Conservation (phyloP, 1,140 invertebrate species). For the Dendroctonus valens region DNA sequence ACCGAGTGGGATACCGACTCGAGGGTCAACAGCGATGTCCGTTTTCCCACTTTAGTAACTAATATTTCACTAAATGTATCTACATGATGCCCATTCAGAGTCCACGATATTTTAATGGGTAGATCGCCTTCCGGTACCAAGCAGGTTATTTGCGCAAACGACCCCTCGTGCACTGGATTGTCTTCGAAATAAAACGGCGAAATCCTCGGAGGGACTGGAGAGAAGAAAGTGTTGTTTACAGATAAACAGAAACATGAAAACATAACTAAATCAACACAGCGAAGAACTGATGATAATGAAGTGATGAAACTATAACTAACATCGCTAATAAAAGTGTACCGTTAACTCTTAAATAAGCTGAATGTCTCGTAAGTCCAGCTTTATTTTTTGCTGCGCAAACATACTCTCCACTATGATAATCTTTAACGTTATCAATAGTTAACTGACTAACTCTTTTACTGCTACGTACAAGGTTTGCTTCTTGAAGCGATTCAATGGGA, state of each 20-base stretch:
- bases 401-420: conserved; percentile 62
- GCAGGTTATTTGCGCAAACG: conserved; percentile 72
- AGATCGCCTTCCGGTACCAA: conserved; percentile 69
- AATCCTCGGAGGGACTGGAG: conserved; percentile 64
- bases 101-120: conserved; percentile 67
- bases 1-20: conserved; percentile 70
- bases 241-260: conserved; percentile 19
- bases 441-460: conserved; percentile 64
- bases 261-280: conserved; percentile 13
- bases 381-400: conserved; percentile 66
- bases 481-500: conserved; percentile 34
- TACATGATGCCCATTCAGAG: conserved; percentile 57
- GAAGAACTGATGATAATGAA: conserved; percentile 16
- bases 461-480: conserved; percentile 55
- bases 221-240: conserved; percentile 8
- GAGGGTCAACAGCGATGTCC: conserved; percentile 60
- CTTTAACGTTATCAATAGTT: conserved; percentile 61
- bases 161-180: conserved; percentile 67
- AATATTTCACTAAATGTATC: conserved; percentile 53
- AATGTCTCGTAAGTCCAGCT: conserved; percentile 62
- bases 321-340: conserved; percentile 50
- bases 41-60: conserved; percentile 52
- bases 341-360: conserved; percentile 62
- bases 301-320: conserved; percentile 24
- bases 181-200: conserved; percentile 68